Percentiles rank a stretch among this genome's conserved stretches.
phyloP scores from a whole-genome alignment of 2,797 vertebrate genomes.

The Sciurus carolinensis region DNA sequence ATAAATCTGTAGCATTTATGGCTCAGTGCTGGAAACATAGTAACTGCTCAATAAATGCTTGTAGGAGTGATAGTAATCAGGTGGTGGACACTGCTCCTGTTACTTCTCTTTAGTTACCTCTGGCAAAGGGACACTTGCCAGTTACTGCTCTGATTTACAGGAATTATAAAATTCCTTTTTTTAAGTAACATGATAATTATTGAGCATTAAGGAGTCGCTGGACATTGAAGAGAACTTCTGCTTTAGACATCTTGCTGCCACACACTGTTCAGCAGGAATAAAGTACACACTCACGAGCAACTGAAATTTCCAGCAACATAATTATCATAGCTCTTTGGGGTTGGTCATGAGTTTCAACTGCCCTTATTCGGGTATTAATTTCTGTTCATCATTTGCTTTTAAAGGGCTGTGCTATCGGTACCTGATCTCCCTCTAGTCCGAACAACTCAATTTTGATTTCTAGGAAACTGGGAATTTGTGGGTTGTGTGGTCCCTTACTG shows the following conservation, averaged over 20 bases:
- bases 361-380: background rate
- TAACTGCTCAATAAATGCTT: background rate
- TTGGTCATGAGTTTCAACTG: background rate
- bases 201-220: background rate
- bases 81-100: background rate
- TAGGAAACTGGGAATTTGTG: background rate
- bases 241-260: background rate
- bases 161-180: background rate
- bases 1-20: background rate
- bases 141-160: background rate
- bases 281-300: background rate
- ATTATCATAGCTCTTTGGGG: background rate
- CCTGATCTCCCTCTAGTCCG: background rate
- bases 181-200: background rate
- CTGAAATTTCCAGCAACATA: background rate
- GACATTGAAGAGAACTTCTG: background rate
- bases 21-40: background rate
- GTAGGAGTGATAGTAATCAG: too few species aligned
- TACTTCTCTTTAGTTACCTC: background rate
- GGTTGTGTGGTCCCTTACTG: background rate
- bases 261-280: background rate
- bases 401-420: background rate
- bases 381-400: background rate
- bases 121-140: background rate
- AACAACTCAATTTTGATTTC: background rate